These are phyloP conservation scores for Microcebus ravelobensis DNA, from an alignment of 2,113 vertebrate genomes.

Conservation along the genomic window DNA sequence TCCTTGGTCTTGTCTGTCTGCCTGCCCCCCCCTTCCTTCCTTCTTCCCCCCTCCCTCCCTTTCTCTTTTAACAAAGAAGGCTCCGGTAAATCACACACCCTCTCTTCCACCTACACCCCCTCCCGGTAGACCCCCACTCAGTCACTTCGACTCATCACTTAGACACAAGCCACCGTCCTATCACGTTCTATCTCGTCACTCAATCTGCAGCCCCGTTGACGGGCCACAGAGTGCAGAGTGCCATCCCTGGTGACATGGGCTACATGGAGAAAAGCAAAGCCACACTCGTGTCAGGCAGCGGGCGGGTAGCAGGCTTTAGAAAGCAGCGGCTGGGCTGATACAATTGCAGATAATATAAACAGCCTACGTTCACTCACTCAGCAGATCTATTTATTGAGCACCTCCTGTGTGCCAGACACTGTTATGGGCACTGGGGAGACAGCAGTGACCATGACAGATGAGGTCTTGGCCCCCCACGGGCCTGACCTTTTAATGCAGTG, in stretches of 20 bases:
- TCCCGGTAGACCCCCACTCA: no score
- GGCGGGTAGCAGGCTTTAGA: neutral
- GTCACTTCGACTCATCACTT: neutral
- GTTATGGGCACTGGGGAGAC: neutral
- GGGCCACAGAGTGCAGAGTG: accelerated
- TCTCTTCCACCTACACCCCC: neutral
- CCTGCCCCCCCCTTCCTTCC: neutral
- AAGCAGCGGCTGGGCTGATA: neutral
- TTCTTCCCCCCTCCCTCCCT: neutral
- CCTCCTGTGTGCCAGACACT: neutral
- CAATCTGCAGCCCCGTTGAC: neutral
- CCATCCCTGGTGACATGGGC: neutral
- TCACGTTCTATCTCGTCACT: neutral
- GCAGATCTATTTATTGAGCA: neutral
- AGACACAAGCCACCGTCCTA: neutral
- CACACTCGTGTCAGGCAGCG: neutral
- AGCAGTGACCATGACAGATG: neutral
- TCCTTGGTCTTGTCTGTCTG: neutral
- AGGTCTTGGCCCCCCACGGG: neutral
- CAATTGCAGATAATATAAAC: accelerated
- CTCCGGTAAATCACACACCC: neutral
- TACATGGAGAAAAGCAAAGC: neutral
- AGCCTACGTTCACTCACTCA: neutral
- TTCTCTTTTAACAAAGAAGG: neutral
- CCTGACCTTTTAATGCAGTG: neutral